Base-by-base conservation (phyloP, 2,797 vertebrate genomes). In the Borostomias antarcticus region DNA sequence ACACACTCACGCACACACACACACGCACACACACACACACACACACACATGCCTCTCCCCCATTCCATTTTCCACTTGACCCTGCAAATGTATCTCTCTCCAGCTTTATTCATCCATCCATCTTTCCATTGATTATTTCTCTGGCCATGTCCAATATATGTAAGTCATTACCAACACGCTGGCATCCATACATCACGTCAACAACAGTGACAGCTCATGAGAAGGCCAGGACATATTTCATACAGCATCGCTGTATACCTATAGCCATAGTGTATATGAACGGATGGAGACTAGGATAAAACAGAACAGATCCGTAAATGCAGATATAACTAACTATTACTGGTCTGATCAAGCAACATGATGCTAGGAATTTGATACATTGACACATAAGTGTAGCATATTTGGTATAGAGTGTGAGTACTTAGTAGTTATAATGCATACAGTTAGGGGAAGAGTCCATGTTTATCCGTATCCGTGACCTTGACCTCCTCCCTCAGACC, bases 401-500 rank as follows among this genome's bases (percentile, higher is more conserved):
- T 45, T 15, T 4, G 43, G 43, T 45, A 45, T 48, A n/a, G 21
- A n/a, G 17, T 48, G 21, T n/a, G n/a, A n/a, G n/a, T n/a, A n/a
- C n/a, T n/a, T n/a, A n/a, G n/a, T n/a, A n/a, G n/a, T n/a, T n/a
- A n/a, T n/a, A n/a, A n/a, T n/a, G n/a, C n/a, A n/a, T n/a, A n/a
- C n/a, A n/a, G n/a, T n/a, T n/a, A n/a, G n/a, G n/a, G n/a, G n/a
- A n/a, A n/a, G n/a, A n/a, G n/a, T n/a, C n/a, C n/a, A n/a, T n/a
- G n/a, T n/a, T n/a, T n/a, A n/a, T n/a, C n/a, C n/a, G n/a, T n/a
- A n/a, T n/a, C n/a, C n/a, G n/a, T n/a, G n/a, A n/a, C n/a, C n/a
- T n/a, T n/a, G n/a, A n/a, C n/a, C 32, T 5, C 33, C n/a, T 25
- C 26, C 51, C 15, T 15, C 88, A 95, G 94, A 92, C 89, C 79